Percentiles rank a stretch among this genome's conserved stretches.
Conservation (phyloP, 1,140 invertebrate species). For the Drosophila orosa region DNA sequence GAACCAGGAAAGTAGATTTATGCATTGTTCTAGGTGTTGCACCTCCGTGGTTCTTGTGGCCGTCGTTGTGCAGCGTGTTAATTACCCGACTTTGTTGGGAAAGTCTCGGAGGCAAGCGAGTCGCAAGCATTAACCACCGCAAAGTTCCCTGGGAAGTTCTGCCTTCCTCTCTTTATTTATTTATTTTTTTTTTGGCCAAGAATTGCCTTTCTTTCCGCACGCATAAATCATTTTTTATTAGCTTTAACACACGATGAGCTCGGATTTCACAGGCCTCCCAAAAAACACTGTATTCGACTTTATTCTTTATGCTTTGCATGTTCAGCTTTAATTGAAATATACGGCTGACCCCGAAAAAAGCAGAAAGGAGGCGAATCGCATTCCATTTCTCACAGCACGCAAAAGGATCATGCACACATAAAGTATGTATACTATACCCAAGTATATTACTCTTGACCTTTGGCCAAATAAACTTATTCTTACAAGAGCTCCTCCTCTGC, state of each 20-base stretch:
- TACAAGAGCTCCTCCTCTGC: constrained; percentile 19
- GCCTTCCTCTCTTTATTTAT: not conserved
- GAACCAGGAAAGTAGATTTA: constrained; percentile 68
- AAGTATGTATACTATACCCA: constrained; percentile 1
- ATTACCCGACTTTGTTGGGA: constrained; percentile 57
- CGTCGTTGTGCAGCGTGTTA: constrained; percentile 63
- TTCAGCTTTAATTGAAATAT: constrained; percentile 78
- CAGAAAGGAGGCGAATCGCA: constrained; percentile 13
- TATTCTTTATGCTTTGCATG: constrained; percentile 68
- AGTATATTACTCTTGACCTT: constrained; percentile 48
- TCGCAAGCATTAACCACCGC: constrained; percentile 55
- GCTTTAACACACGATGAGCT: constrained; percentile 59
- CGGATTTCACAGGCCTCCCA: constrained; percentile 21
- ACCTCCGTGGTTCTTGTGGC: constrained; percentile 23
- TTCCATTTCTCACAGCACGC: constrained; percentile 57
- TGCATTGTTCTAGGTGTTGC: constrained; percentile 59
- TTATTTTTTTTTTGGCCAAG: constrained; percentile 6
- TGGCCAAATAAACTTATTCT: constrained; percentile 42
- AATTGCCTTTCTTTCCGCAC: constrained; percentile 42
- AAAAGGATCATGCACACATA: constrained; percentile 44
- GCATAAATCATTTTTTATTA: constrained; percentile 79
- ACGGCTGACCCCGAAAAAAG: constrained; percentile 60
- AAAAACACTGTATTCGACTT: constrained; percentile 20
- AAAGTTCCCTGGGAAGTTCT: constrained; percentile 39
- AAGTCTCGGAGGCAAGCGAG: constrained; percentile 57